phyloP scores from a whole-genome alignment of 2,888 invertebrate species.

The Gymnosoma rotundatum region DNA sequence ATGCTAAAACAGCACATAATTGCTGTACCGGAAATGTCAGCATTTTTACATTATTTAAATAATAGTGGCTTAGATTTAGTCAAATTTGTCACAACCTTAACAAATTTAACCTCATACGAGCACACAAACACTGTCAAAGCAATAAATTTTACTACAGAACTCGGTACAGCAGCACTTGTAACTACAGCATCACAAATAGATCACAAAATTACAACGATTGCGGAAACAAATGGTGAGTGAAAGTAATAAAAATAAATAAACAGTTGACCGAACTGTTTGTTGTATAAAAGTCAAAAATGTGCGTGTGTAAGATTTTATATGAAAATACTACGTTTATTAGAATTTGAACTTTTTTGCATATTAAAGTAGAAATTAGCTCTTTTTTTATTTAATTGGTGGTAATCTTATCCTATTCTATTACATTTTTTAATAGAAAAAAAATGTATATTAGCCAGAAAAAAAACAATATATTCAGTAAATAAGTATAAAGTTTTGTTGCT shows the following conservation, averaged over 20 bases:
- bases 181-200: neutral
- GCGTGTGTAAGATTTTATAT: too few species aligned
- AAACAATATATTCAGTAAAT: too few species aligned
- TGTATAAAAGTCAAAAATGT: too few species aligned
- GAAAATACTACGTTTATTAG: too few species aligned
- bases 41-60: slow-evolving; percentile 78
- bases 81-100: slow-evolving; percentile 74
- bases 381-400: too few species aligned
- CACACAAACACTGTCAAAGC: slow-evolving; percentile 5
- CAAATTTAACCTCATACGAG: slow-evolving; percentile 72
- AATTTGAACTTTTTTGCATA: too few species aligned
- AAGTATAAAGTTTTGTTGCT: too few species aligned
- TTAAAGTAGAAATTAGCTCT: too few species aligned
- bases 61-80: slow-evolving; percentile 79
- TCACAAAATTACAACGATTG: slow-evolving; percentile 17
- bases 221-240: slow-evolving; percentile 59
- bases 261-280: neutral
- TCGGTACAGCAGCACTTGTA: neutral
- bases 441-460: too few species aligned
- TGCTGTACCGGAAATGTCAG: slow-evolving; percentile 77
- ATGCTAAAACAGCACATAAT: slow-evolving; percentile 76
- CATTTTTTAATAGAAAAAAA: too few species aligned
- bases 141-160: slow-evolving; percentile 21
- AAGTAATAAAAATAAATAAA: neutral
- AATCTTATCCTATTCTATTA: too few species aligned